Evolutionary conservation across 2,113 vertebrate genomes (phyloP).

Genomic region (Capreolus pygargus): DNA sequence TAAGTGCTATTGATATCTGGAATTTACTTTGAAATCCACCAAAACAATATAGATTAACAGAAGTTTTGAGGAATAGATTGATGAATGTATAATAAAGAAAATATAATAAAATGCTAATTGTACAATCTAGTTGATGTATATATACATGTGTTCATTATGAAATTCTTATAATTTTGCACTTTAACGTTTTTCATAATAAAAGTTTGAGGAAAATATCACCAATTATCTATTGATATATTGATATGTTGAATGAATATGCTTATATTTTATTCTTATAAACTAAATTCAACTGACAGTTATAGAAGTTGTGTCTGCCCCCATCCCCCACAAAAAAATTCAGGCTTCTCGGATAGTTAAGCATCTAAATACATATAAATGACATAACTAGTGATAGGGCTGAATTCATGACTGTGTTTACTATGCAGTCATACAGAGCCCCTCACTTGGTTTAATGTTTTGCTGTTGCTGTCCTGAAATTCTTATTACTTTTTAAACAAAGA

Average conservation of each 20-base stretch:
- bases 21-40: not conserved
- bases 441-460: not conserved
- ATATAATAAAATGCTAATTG: not conserved
- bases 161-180: not conserved
- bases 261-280: slow-evolving; percentile 2
- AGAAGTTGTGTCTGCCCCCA: not conserved
- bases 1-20: not conserved
- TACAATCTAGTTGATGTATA: not conserved
- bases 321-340: not conserved
- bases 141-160: not conserved
- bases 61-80: not conserved
- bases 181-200: not conserved
- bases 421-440: not conserved
- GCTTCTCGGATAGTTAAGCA: not conserved
- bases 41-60: not conserved
- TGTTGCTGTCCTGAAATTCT: not conserved
- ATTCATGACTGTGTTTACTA: not conserved
- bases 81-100: not conserved
- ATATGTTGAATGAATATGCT: not conserved
- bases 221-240: not conserved
- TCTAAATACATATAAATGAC: not conserved
- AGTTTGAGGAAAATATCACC: not conserved
- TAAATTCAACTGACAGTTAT: not conserved
- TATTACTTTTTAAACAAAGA: not conserved
- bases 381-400: not conserved